Evolutionary conservation across 2,888 invertebrate genomes (phyloP), one percentile per base, ranked within the genome.

Genomic region (Steinernema hermaphroditum): DNA sequence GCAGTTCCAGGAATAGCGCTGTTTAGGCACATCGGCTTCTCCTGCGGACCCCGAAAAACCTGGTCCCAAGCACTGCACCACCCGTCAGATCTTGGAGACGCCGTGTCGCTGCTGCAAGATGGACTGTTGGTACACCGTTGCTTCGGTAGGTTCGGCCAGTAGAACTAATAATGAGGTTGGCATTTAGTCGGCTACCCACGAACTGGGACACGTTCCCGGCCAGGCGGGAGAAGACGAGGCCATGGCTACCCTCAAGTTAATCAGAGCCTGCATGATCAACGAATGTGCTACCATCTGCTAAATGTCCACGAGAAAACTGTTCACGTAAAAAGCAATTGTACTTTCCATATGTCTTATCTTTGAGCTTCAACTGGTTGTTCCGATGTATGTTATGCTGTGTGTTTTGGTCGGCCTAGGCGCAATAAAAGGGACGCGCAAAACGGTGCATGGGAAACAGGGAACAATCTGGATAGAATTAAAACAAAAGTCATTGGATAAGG

Each of bases 71-170:
- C 24, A 24, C 6, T 78, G 78, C 62, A 29, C 73, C 4, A 14
- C 69, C 19, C 77, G 75, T 9, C 80, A 85, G 70, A 73, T 79
- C 29, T 69, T 68, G 4, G 77, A 77, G 70, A 81, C 76, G 71
- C 84, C 85, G 27, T 85, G 85, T 62, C 76, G 79, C 12, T 85
- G 85, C 78, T 85, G 85, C 72, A 86, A 85, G 76, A 84, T 85
- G 78, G 81, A 80, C 73, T 85, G 85, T 74, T 85, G 85, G 85
- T 82, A 84, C 74, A 78, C 83, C 9, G 76, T 85, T 12, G 83
- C 84, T 8, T 75, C 83, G 72, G 83, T 83, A 41, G 68, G 77
- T 68, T 41, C 22, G 19, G 68, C 68, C 19, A 69, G 72, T 71
- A 54, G n/a, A 54, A 54, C n/a, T 12, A 24, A 54, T n/a, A 73